These are phyloP conservation scores for Microplitis mediator DNA, from an alignment of 1,140 invertebrate genomes.

Conservation along the genomic window DNA sequence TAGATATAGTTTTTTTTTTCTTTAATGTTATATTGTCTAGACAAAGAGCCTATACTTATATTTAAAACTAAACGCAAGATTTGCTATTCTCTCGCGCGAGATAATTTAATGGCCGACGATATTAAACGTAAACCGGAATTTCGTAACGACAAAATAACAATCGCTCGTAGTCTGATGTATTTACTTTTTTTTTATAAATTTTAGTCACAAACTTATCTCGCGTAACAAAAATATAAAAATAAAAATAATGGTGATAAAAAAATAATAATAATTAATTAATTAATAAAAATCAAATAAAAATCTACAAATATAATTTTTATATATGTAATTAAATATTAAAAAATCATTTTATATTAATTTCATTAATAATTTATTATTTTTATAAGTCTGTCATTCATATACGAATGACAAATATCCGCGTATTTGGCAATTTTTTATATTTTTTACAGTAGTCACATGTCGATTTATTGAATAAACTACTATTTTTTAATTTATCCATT, in stretches of 20 bases:
- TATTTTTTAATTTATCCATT: slow-evolving; percentile 33
- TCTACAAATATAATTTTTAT: slow-evolving; percentile 57
- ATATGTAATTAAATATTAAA: slow-evolving; percentile 62
- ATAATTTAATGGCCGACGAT: slow-evolving; percentile 27
- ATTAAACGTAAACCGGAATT: slow-evolving; percentile 14
- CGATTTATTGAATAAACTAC: slow-evolving; percentile 47
- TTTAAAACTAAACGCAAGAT: slow-evolving; percentile 6
- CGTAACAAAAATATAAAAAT: slow-evolving; percentile 8
- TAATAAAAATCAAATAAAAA: slow-evolving; percentile 56
- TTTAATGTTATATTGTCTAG: background rate
- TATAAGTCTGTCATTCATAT: slow-evolving; percentile 53
- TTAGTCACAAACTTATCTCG: slow-evolving; percentile 7
- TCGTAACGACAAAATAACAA: slow-evolving; percentile 14
- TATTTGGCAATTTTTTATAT: slow-evolving; percentile 61
- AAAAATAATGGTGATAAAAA: slow-evolving; percentile 30
- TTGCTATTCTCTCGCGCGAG: slow-evolving; percentile 11
- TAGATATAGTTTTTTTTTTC: slow-evolving; percentile 7
- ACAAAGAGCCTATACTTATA: background rate
- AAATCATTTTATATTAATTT: slow-evolving; percentile 62
- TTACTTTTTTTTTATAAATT: slow-evolving; percentile 21
- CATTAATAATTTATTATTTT: slow-evolving; percentile 64
- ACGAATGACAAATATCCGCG: slow-evolving; percentile 57
- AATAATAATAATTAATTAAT: slow-evolving; percentile 40
- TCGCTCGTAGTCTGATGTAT: background rate
- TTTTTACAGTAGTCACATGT: slow-evolving; percentile 62